Base-by-base conservation (phyloP, 2,797 vertebrate species). In the Craterocephalus amniculus region DNA sequence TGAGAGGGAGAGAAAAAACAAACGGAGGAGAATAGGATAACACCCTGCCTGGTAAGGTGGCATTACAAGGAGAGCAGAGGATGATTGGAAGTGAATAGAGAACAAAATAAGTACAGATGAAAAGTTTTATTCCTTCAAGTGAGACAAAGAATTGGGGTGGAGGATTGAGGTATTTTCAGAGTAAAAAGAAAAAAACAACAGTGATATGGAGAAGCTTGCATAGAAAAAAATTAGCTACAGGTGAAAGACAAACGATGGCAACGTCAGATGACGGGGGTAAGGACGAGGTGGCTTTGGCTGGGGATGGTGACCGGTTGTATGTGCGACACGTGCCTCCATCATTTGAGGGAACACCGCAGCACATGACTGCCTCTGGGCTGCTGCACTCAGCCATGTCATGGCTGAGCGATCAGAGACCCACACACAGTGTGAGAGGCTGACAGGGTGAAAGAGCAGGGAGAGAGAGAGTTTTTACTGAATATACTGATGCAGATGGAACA, bases 361-460 rank as follows among this genome's bases (percentile, higher is more conserved):
- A 48, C 87, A 89, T 76, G 74, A 83, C 76, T 4, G 69, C 83
- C 86, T 65, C 34, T 27, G 79, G 87, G 82, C 73, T 1, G 55
- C 84, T 76, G 74, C 73, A 83, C 67, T 80, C 79, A 76, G 76
- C 79, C 77, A 74, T 67, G 81, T 75, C 81, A 84, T 55, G 73
- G 79, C 80, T 85, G 70, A 71, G 34, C 3, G 18, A 49, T 29
- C 52, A 63, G 68, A 55, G 63, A 54, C 51, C 38, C 16, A 77
- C 65, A 57, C 51, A 65, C 43, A 58, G 27, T 12, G 52, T n/a
- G 36, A 68, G 58, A 75, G 62, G 76, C 49, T 43, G 62, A 65
- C 77, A 72, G 38, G 55, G 11, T 29, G 76, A 63, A 51, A 20
- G 43, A 48, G 20, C 3, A 2, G 11, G 29, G 20, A 4, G 18